phyloP scores from a whole-genome alignment of 2,797 vertebrate genomes.

The Lagorchestes hirsutus region DNA sequence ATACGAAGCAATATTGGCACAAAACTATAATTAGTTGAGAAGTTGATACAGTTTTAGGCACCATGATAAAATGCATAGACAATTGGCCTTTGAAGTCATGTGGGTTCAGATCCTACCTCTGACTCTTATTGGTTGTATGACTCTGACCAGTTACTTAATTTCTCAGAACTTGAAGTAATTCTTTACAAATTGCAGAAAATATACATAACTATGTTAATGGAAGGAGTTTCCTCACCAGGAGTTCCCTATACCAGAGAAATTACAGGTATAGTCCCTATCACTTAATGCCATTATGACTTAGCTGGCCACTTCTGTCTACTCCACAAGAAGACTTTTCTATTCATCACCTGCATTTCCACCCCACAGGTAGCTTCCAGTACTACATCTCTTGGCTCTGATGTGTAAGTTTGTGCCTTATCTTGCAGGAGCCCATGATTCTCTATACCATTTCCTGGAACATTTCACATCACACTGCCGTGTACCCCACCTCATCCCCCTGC shows the following conservation, averaged over 20 bases:
- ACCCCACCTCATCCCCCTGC: neutral
- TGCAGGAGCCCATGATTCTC: neutral
- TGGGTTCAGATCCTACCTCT: neutral
- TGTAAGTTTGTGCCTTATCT: neutral
- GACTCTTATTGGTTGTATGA: neutral
- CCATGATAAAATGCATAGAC: neutral
- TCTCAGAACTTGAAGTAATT: neutral
- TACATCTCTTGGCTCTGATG: neutral
- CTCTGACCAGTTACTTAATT: neutral
- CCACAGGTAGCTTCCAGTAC: neutral
- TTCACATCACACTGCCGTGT: neutral
- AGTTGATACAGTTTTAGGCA: neutral
- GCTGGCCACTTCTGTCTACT: neutral
- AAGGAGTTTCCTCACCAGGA: neutral
- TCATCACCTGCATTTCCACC: neutral
- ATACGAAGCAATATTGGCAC: neutral
- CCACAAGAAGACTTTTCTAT: neutral
- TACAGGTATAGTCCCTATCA: neutral
- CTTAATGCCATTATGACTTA: neutral
- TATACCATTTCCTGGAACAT: neutral
- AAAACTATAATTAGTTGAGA: neutral
- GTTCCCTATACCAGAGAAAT: neutral
- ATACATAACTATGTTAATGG: neutral
- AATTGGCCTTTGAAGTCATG: neutral
- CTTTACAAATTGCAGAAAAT: neutral